Conservation (phyloP, 2,888 invertebrate genomes). For the Chromoteleia sp. region DNA sequence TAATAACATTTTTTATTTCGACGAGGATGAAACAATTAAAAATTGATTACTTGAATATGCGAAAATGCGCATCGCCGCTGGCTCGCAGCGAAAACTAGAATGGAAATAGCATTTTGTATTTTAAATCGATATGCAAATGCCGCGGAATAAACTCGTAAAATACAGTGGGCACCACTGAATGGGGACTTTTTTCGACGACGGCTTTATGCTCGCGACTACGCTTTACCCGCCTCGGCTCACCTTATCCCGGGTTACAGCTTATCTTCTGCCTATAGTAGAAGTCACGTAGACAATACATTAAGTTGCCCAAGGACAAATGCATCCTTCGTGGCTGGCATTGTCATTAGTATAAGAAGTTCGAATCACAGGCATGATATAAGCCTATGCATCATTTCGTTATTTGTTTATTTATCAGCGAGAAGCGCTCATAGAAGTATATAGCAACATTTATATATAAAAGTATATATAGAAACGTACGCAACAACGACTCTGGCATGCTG, state of each 20-base stretch:
- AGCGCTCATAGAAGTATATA: not conserved
- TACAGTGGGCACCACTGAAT: conserved; percentile 32
- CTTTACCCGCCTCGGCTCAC: conserved; percentile 40
- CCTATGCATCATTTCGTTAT: conserved; percentile 59
- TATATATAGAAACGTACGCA: too few species aligned
- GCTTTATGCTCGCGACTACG: conserved; percentile 42
- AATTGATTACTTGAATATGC: not conserved
- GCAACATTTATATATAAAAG: too few species aligned
- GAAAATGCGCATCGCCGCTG: not conserved
- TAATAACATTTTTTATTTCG: not conserved
- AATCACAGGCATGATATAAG: conserved; percentile 51
- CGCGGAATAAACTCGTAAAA: conserved; percentile 48
- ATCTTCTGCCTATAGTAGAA: conserved; percentile 56
- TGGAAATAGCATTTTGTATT: conserved; percentile 41
- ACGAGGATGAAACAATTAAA: not conserved
- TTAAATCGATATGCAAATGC: conserved; percentile 46
- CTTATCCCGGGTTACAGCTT: conserved; percentile 55
- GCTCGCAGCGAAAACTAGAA: conserved; percentile 23
- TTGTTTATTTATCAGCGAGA: conserved; percentile 59
- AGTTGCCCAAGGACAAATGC: conserved; percentile 59
- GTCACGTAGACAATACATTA: conserved; percentile 69
- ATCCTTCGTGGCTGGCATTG: conserved; percentile 63
- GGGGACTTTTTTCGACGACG: conserved; percentile 31
- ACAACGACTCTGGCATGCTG: not conserved
- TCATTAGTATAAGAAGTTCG: conserved; percentile 58